phyloP scores from a whole-genome alignment of 2,113 vertebrate species.

The Okapia johnstoni region DNA sequence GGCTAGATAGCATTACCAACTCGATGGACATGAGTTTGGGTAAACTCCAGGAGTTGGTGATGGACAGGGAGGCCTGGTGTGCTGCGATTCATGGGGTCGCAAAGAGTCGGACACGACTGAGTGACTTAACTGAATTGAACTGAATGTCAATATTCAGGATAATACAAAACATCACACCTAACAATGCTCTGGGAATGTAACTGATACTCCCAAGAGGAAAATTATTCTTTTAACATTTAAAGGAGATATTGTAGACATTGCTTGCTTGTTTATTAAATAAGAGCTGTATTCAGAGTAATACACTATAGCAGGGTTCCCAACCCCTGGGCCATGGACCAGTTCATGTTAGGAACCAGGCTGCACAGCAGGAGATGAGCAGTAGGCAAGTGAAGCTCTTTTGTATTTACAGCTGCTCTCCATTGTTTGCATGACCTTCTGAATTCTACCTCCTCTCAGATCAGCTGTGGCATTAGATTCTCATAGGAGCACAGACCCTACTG shows the following conservation, averaged over 20 bases:
- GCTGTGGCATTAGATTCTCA: background rate
- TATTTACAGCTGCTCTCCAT: background rate
- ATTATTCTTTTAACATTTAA: background rate
- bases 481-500: background rate
- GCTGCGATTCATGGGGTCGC: too few relatives aligned
- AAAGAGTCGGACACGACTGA: too few relatives aligned
- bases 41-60: too few relatives aligned
- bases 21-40: too few relatives aligned
- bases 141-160: background rate
- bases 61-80: too few relatives aligned
- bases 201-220: background rate
- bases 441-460: background rate
- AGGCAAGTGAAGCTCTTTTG: background rate
- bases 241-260: background rate
- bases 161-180: background rate
- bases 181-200: background rate
- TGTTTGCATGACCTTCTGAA: background rate
- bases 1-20: too few relatives aligned
- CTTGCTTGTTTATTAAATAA: background rate
- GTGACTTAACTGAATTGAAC: too few relatives aligned
- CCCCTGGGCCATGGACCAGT: background rate
- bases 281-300: background rate
- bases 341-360: background rate
- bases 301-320: background rate
- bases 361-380: background rate